Evolutionary conservation across 2,888 invertebrate genomes (phyloP).

Genomic region (Drosophila yooni): DNA sequence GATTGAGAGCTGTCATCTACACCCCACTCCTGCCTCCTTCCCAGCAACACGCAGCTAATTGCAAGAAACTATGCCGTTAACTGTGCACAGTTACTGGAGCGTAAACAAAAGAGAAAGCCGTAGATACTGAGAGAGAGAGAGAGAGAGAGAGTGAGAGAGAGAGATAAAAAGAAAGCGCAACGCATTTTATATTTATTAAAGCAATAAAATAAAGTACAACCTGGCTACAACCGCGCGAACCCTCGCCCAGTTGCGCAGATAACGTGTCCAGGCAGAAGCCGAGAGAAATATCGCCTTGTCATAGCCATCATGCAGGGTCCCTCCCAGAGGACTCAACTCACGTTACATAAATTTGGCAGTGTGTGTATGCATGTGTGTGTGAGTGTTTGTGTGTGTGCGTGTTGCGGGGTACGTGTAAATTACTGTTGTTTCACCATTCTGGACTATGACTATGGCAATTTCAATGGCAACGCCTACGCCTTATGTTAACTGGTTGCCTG

Average conservation of each 20-base stretch:
- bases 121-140: not conserved
- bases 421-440: slow-evolving; percentile 57
- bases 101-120: slow-evolving; percentile 10
- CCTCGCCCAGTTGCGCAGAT: slow-evolving; percentile 49
- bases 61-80: slow-evolving; percentile 62
- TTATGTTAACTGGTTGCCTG: slow-evolving; percentile 24
- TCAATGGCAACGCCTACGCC: slow-evolving; percentile 41
- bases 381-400: slow-evolving; percentile 6
- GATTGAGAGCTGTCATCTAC: slow-evolving; percentile 34
- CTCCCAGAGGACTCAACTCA: slow-evolving; percentile 51
- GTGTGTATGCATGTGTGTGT: not conserved
- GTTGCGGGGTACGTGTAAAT: slow-evolving; percentile 42
- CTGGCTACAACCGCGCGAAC: slow-evolving; percentile 23
- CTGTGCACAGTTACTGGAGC: slow-evolving; percentile 34
- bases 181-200: slow-evolving; percentile 77
- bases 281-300: slow-evolving; percentile 76
- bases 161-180: slow-evolving; percentile 19
- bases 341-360: slow-evolving; percentile 64
- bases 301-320: slow-evolving; percentile 64
- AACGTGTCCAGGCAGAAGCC: slow-evolving; percentile 58
- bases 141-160: slow-evolving; percentile 7
- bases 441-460: slow-evolving; percentile 45
- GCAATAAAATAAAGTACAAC: slow-evolving; percentile 78
- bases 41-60: slow-evolving; percentile 33
- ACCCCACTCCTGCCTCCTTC: not conserved